phyloP scores from a whole-genome alignment of 2,113 vertebrate species.

The Thermophis baileyi region DNA sequence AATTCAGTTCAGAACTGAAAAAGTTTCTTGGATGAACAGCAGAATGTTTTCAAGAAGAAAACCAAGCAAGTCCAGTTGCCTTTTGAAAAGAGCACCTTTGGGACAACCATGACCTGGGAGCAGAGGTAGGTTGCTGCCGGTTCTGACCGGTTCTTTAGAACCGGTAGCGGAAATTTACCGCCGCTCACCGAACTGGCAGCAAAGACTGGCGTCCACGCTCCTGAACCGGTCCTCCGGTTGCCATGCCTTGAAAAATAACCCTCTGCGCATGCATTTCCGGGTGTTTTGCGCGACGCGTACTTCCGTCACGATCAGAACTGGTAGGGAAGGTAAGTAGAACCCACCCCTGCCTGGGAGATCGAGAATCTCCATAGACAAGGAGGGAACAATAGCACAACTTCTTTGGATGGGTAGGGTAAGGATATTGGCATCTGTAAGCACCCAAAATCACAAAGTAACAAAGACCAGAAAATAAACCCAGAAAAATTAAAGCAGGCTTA shows the following conservation, averaged over 20 bases:
- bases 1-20: not conserved
- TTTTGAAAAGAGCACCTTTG: not conserved
- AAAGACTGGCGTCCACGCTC: too few relatives aligned
- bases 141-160: too few relatives aligned
- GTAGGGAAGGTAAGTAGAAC: too few relatives aligned
- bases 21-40: not conserved
- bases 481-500: not conserved
- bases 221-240: too few relatives aligned
- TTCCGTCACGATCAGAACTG: too few relatives aligned
- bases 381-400: not conserved
- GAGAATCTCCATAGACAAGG: not conserved
- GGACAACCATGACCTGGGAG: not conserved
- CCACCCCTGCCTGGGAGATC: too few relatives aligned
- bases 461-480: not conserved
- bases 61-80: not conserved
- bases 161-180: too few relatives aligned
- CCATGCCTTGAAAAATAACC: too few relatives aligned
- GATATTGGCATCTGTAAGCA: not conserved
- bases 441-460: not conserved
- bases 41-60: not conserved
- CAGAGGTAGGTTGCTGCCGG: too few relatives aligned
- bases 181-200: too few relatives aligned
- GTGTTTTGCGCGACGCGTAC: too few relatives aligned
- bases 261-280: too few relatives aligned
- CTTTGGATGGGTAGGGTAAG: not conserved